These are phyloP conservation scores for Neofelis nebulosa DNA, from an alignment of 2,113 vertebrate species.

Conservation along the genomic window DNA sequence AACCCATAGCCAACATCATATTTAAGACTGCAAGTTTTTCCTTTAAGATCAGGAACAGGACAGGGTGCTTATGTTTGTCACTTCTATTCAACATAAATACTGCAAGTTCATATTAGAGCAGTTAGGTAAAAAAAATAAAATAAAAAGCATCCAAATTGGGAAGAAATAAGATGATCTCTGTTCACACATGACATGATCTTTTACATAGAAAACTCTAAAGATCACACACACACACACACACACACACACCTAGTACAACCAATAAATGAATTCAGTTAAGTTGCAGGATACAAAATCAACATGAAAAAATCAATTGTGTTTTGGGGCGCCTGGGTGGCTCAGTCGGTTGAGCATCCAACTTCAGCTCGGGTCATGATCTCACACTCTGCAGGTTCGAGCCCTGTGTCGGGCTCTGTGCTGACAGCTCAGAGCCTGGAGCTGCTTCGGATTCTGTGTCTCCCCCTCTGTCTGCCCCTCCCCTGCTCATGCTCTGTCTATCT, in stretches of 20 bases:
- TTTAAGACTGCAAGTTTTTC: not conserved
- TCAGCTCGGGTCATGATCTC: too few species aligned
- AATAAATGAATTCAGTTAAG: not conserved
- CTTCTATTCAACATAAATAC: not conserved
- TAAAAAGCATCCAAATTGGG: not conserved
- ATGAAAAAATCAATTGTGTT: not conserved
- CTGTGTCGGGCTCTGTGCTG: too few species aligned
- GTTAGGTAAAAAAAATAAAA: not conserved
- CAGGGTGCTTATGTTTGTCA: not conserved
- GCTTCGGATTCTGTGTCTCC: too few species aligned
- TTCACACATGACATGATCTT: not conserved
- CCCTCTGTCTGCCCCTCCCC: too few species aligned
- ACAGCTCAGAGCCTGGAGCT: too few species aligned
- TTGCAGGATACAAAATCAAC: not conserved
- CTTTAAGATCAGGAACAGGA: not conserved
- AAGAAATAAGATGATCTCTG: not conserved
- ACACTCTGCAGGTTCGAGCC: rapidly evolving
- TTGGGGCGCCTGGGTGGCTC: not conserved
- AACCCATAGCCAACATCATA: not conserved
- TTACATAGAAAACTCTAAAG: not conserved
- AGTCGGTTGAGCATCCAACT: too few species aligned
- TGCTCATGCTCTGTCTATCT: too few species aligned
- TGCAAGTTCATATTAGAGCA: not conserved
- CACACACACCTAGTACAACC: not conserved
- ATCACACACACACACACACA: not conserved